Base-by-base conservation (phyloP, 2,797 vertebrate species). In the Tangara arthus region DNA sequence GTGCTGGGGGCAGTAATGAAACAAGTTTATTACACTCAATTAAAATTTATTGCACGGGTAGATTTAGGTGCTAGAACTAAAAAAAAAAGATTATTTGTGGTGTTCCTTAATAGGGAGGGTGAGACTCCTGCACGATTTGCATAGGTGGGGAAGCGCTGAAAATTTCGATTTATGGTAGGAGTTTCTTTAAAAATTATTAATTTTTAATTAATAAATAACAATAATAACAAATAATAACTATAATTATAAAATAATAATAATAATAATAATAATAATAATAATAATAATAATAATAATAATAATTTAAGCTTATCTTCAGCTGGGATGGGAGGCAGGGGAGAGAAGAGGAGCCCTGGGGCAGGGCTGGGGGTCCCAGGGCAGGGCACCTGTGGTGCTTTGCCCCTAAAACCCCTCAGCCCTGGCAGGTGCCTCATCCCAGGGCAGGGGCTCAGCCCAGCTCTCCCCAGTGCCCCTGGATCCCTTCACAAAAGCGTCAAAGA, bases 1-100 rank as follows among this genome's bases (percentile, higher is more conserved):
- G 50, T 75, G 79, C 87, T 83, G n/a, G 20, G 52, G 78, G 89
- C 28, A 0, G 37, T 4, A 26, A n/a, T 41, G 64, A 61, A 88
- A 32, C 49, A n/a, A 56, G 52, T 93, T 82, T 84, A 66, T 87
- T 64, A 84, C 77, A 70, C 71, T 60, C 91, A 42, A 39, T 95
- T 93, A 87, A 82, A 82, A 88, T 79, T 66, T 59, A 90, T 57
- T 82, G 80, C 60, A 46, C 37, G 90, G 95, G 89, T 91, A 83
- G 42, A 34, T 76, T 86, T 56, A 70, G 84, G 76, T 32, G 66
- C 65, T 49, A 32, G 73, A 73, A 52, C 41, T 64, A 66, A 91
- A 71, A 61, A 41, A 41, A 34, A 41, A 71, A 42, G 3, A 3
- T 93, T 57, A 63, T 63, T 90, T 46, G 66, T 47, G 55, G 35